Percentiles rank a stretch among this genome's conserved stretches.
Conservation (phyloP, 2,113 vertebrate genomes). For the Thomomys bottae region DNA sequence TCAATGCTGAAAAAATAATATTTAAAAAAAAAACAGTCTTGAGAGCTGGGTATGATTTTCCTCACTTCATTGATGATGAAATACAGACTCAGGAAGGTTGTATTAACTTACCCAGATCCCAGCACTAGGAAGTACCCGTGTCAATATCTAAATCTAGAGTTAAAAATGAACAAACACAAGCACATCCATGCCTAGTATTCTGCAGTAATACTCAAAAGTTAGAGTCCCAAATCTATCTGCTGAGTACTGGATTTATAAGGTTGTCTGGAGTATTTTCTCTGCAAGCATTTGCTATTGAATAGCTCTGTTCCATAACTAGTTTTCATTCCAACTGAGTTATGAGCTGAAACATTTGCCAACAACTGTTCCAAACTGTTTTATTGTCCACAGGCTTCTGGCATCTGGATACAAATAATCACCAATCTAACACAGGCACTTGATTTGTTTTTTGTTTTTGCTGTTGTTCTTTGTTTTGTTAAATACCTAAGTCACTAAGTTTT, state of each 20-base stretch:
- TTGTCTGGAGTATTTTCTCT: not conserved
- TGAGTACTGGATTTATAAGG: not conserved
- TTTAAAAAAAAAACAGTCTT: not conserved
- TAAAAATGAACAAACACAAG: not conserved
- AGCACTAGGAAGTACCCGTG: not conserved
- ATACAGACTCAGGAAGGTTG: not conserved
- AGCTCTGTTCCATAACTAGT: not conserved
- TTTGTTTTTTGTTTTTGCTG: too few species aligned
- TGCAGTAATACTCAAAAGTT: not conserved
- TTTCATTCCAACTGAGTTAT: not conserved
- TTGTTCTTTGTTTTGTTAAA: not conserved
- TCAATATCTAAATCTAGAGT: not conserved
- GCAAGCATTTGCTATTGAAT: not conserved
- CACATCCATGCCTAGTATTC: not conserved
- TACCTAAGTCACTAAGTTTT: not conserved
- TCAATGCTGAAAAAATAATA: not conserved
- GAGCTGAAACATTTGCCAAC: not conserved
- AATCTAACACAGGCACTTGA: not conserved
- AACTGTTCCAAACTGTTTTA: slow-evolving; percentile 28
- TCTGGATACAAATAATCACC: not conserved
- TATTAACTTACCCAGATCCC: not conserved
- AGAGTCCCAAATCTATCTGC: not conserved
- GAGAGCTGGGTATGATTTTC: not conserved
- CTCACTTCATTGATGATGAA: not conserved
- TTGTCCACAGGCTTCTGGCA: not conserved